Evolutionary conservation across 2,113 vertebrate species (phyloP), one percentile per base, ranked within the genome.

Genomic region (Tyrannus savana): DNA sequence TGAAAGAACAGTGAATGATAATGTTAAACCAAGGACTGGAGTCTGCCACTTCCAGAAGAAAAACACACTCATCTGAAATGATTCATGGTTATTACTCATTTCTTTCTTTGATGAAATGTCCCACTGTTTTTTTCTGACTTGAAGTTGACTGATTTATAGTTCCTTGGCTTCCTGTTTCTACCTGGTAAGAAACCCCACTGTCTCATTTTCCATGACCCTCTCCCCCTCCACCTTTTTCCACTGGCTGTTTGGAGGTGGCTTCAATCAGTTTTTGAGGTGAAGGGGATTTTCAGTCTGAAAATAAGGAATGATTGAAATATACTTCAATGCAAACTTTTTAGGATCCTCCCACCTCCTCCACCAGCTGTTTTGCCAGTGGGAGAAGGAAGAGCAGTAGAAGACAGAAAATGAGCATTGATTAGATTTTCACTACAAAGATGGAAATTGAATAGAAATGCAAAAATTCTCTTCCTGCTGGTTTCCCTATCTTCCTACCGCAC

Each of bases 51-150:
- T 46, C 44, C 30, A 53, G 69, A 78, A 91, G 84, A 66, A 84
- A 93, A 96, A 93, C 62, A 95, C 77, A 68, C 37, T 90, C 28
- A 80, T 92, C 67, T 71, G 75, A 90, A 85, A 92, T 87, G 53
- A 88, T 88, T 88, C 21, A 27, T 9, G 19, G 49, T 73, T 76
- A 73, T 93, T 94, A 93, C 53, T 94, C 82, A 92, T 92, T 42
- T 72, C 60, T 72, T 78, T 56, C 84, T 93, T 95, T 3, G 7
- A 90, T 88, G 90, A 66, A 60, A 83, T 59, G 75, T 83, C 75
- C 41, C 72, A 19, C 63, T 90, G 62, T 18, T 12, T 72, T 76
- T 80, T 28, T 28, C 31, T 67, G 9, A 69, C 37, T 76, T 73
- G 63, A 93, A 76, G 41, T n/a, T 4, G 2, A 41, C 53, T 85